Base-by-base conservation (phyloP, 2,888 invertebrate genomes). In the Pasiphila rectangulata region DNA sequence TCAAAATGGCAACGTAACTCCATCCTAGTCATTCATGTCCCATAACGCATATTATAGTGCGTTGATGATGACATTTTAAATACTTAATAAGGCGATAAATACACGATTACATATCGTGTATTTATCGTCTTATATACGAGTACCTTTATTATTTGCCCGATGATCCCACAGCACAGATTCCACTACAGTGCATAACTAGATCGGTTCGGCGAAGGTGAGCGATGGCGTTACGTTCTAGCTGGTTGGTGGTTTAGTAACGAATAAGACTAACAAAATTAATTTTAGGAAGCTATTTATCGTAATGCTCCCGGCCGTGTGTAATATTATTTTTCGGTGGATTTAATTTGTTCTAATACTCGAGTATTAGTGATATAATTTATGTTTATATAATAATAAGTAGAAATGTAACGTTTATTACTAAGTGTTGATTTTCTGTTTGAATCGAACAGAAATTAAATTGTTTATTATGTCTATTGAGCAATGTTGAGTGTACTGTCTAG, bases 401-500 rank as follows among this genome's bases (percentile, higher is more conserved):
- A 66, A 72, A 76, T 75, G 75, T 86, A 83, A 85, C 81, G 59
- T 66, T 77, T 80, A 82, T 77, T 76, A 79, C 75, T 86, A 86
- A 87, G 84, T 86, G 86, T 87, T 84, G 78, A 80, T 79, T 77
- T 79, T 86, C 85, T 84, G 84, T 85, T 83, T n/a, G n/a, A n/a
- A n/a, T n/a, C 81, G 72, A 74, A 82, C 86, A 84, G 85, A 82
- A 79, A 82, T 75, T 60, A 66, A 79, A 78, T 78, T 81, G 73
- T 81, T 79, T 83, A 82, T 79, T 83, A 83, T 80, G 74, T 80
- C 73, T 74, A 75, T 81, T 76, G 76, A 82, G 78, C 45, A 41
- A 79, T 78, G 82, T 83, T 85, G 87, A 87, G 88, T 87, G 88
- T 88, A 83, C 82, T 75, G 76, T 87, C 88, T 88, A 88, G 88